Evolutionary conservation across 2,797 vertebrate species (phyloP).

Genomic region (Clarias fuscus): DNA sequence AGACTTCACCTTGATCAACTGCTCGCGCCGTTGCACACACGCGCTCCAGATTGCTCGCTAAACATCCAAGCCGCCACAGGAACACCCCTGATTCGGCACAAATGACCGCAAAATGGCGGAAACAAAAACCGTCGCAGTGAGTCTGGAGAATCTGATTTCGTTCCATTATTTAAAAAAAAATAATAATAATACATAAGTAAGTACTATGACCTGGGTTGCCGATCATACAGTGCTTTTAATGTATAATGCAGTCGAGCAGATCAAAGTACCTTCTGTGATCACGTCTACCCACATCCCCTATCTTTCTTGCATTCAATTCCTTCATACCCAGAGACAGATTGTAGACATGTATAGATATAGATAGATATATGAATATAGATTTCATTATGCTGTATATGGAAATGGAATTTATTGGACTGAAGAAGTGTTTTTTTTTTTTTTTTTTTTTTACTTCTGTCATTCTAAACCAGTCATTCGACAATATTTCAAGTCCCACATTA

Average conservation of each 20-base stretch:
- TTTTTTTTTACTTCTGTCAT: too few relatives aligned
- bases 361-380: too few relatives aligned
- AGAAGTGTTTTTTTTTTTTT: too few relatives aligned
- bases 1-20: constrained; percentile 36
- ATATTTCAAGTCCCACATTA: background rate
- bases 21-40: background rate
- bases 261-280: background rate
- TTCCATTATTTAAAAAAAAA: background rate
- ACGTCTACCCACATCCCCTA: too few relatives aligned
- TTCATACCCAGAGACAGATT: background rate
- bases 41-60: background rate
- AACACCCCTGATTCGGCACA: constrained; percentile 10
- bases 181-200: too few relatives aligned
- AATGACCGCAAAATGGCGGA: background rate
- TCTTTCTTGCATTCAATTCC: background rate
- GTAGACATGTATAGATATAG: background rate
- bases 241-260: background rate
- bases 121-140: background rate
- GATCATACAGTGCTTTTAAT: background rate
- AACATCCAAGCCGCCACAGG: background rate
- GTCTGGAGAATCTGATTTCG: background rate
- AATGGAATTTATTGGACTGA: too few relatives aligned
- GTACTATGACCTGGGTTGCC: background rate
- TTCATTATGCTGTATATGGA: too few relatives aligned
- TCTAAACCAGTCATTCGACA: background rate